Evolutionary conservation across 2,113 vertebrate species (phyloP).

Genomic region (Lonchura striata): DNA sequence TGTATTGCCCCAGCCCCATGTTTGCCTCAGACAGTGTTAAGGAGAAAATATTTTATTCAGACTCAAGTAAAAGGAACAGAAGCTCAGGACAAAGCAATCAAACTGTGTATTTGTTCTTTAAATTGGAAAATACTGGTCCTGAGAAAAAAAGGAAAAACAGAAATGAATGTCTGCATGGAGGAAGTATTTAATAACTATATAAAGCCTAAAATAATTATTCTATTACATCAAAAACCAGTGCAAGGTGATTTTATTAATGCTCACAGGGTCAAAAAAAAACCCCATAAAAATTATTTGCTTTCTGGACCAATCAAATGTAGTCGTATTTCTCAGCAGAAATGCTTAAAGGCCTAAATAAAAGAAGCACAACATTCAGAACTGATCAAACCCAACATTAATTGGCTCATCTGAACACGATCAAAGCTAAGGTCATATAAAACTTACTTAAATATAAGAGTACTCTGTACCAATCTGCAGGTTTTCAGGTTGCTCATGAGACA

Average conservation of each 20-base stretch:
- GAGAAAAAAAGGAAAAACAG: background rate
- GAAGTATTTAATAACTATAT: background rate
- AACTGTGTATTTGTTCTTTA: background rate
- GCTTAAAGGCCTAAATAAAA: background rate
- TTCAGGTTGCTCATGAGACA: background rate
- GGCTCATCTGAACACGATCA: background rate
- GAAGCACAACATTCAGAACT: background rate
- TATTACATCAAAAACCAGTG: background rate
- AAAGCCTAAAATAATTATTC: background rate
- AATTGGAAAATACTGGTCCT: background rate
- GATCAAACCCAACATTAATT: background rate
- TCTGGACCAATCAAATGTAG: background rate
- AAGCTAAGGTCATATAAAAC: background rate
- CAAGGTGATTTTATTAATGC: background rate
- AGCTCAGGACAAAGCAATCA: background rate
- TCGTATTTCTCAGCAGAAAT: background rate
- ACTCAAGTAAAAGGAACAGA: background rate
- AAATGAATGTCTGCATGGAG: background rate
- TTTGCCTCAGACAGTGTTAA: background rate
- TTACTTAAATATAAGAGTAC: background rate
- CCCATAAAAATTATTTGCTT: background rate
- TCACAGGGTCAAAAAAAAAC: background rate
- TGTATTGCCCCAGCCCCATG: background rate
- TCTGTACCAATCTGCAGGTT: background rate
- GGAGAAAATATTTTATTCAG: background rate